Conservation (phyloP, 2,888 invertebrate genomes). For the Hypercompe scribonia region DNA sequence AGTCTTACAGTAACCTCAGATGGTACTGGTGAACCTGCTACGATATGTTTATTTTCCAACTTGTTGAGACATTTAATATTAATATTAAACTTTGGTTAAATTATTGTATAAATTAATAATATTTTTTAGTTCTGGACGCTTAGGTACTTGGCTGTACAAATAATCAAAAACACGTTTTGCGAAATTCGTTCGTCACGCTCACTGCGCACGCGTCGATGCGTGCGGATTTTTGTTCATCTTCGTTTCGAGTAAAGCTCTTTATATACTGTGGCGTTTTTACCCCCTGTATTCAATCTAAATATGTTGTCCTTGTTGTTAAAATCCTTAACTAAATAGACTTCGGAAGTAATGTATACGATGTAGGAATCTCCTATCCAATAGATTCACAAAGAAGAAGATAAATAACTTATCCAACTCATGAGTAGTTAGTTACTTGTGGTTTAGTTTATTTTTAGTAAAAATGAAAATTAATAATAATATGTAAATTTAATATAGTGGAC, state of each 20-base stretch:
- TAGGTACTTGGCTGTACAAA: slow-evolving; percentile 41
- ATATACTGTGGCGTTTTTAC: slow-evolving; percentile 43
- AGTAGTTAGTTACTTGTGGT: too few species aligned
- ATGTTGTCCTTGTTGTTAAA: neutral
- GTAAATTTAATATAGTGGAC: too few species aligned
- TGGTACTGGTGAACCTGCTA: neutral
- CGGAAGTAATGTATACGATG: too few species aligned
- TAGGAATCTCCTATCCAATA: too few species aligned
- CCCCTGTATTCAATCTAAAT: slow-evolving; percentile 3
- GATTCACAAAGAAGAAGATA: too few species aligned
- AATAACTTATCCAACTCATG: too few species aligned
- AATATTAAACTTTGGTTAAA: neutral
- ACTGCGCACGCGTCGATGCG: slow-evolving; percentile 71
- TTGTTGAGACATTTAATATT: neutral
- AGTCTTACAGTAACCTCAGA: too few species aligned
- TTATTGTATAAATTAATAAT: neutral
- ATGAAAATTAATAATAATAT: too few species aligned
- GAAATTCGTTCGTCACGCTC: slow-evolving; percentile 69
- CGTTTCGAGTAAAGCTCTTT: slow-evolving; percentile 60
- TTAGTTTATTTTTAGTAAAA: too few species aligned
- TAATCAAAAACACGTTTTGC: slow-evolving; percentile 57
- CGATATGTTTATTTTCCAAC: too few species aligned
- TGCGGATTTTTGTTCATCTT: slow-evolving; percentile 77
- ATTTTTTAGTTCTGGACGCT: slow-evolving; percentile 10
- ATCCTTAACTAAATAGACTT: neutral